Base-by-base conservation (phyloP, 1,140 invertebrate species). In the Plodia interpunctella region DNA sequence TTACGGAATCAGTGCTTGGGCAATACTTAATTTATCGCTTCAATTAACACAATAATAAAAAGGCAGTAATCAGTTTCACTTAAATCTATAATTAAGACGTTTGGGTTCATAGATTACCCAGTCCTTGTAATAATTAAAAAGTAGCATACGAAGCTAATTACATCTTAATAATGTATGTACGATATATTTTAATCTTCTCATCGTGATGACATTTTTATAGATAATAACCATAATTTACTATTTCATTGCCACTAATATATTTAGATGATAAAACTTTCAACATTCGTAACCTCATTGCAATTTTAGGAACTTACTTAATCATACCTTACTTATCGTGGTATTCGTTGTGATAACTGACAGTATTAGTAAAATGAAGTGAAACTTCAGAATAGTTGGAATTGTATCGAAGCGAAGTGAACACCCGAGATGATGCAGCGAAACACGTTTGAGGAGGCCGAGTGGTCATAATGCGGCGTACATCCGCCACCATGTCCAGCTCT, bases 401-500 rank as follows among this genome's bases (percentile, higher is more conserved):
- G 62, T 61, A 50, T 66, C 59, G 69, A 75, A 79, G 74, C 78
- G 78, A 73, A 74, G 65, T 76, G 66, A 83, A 87, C 82, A 71
- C 67, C 63, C 60, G 70, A 63, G 73, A 65, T 59, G 72, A 82
- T 83, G 79, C 66, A 71, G 70, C 73, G 74, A 66, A 63, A 71
- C 54, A 53, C 59, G 54, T 59, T 60, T 55, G 58, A 60, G 53
- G 73, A 72, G 69, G 81, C 62, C 62, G 74, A 65, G 59, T 57
- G 57, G 73, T 73, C 66, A 35, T 86, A 82, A 87, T 64, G 72
- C 75, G 74, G 81, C 80, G 76, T 85, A 71, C 68, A 78, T 88
- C 82, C 83, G 80, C 74, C 65, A 74, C 66, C 63, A 87, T 87
- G 87, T 78, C 86, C 60, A 66, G 73, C 65, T 62, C 76, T 25